These are phyloP conservation scores for Pluvialis apricaria DNA, from an alignment of 2,113 vertebrate species.

Conservation along the genomic window DNA sequence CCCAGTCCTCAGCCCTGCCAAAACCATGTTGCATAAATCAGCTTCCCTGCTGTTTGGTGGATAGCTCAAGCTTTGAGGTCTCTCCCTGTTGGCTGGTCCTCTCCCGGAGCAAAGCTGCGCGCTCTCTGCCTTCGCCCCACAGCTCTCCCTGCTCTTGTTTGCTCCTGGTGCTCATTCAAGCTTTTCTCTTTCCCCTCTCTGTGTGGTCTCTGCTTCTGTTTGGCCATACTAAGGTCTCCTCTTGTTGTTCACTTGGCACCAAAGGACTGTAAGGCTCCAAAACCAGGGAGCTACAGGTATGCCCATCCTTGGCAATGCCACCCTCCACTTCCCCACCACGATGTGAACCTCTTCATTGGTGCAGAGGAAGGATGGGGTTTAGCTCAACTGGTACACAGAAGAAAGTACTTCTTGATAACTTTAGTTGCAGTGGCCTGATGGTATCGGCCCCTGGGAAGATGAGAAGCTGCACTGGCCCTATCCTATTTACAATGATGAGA, in stretches of 20 bases:
- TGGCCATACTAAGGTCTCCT: background rate
- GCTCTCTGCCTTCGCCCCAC: background rate
- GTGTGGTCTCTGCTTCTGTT: background rate
- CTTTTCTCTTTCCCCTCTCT: background rate
- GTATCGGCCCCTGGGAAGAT: background rate
- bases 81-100: background rate
- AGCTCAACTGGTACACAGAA: background rate
- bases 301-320: background rate
- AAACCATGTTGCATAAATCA: background rate
- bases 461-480: background rate
- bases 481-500: background rate
- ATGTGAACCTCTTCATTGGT: rapidly evolving
- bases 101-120: rapidly evolving
- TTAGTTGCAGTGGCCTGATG: background rate
- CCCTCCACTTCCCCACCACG: background rate
- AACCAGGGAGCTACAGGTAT: background rate
- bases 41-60: background rate
- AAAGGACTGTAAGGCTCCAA: background rate
- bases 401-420: background rate
- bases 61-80: background rate
- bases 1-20: background rate
- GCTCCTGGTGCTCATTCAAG: background rate
- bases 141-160: background rate
- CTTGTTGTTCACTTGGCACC: background rate
- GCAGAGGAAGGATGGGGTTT: background rate